Evolutionary conservation across 2,113 vertebrate genomes (phyloP), one percentile per base, ranked within the genome.

Genomic region (Sigmodon hispidus): DNA sequence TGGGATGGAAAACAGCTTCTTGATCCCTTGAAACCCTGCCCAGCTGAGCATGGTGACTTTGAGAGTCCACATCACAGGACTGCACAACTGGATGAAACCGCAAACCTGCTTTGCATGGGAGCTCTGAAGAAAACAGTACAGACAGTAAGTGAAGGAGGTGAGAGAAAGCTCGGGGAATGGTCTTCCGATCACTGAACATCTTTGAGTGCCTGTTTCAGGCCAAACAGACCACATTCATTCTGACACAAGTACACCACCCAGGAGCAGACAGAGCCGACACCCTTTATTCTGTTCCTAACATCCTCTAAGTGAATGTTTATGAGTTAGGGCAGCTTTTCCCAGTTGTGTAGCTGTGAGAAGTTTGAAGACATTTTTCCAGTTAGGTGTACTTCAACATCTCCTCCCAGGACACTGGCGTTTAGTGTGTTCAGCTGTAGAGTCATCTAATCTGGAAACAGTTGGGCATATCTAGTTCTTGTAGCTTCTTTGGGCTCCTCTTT

Each of bases 21-120:
- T 97, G 96, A 96, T 98, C 96, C 97, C 97, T 98, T 98, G 98
- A 98, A 98, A 97, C 83, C 81, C 96, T 98, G 98, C 98, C 98
- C 97, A 89, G 97, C 87, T 89, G 96, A 98, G 96, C 92, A 97
- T 97, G 96, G 97, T 97, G 97, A 96, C 79, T 70, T 48, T 86
- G 87, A 96, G 95, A 95, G 94, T 94, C 91, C 90, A 92, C 90
- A 95, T 95, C 94, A 92, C 83, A 94, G 94, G 86, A 31, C 72
- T 34, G 84, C 81, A 83, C 52, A 83, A 91, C 79, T 86, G 91
- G 90, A 90, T 24, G 34, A 96, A 93, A 59, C 52, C 85, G 7
- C 93, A 95, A 40, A 77, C 31, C 31, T 24, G 43, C 84, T 92
- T 88, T 67, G 80, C 80, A 34, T 43, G 4, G 45, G n/a, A 81